A percentile compares a stretch with the other conserved stretches of the same genome.
These are phyloP conservation scores for Tetramorium bicarinatum DNA, from an alignment of 2,888 invertebrate species.

Conservation along the genomic window DNA sequence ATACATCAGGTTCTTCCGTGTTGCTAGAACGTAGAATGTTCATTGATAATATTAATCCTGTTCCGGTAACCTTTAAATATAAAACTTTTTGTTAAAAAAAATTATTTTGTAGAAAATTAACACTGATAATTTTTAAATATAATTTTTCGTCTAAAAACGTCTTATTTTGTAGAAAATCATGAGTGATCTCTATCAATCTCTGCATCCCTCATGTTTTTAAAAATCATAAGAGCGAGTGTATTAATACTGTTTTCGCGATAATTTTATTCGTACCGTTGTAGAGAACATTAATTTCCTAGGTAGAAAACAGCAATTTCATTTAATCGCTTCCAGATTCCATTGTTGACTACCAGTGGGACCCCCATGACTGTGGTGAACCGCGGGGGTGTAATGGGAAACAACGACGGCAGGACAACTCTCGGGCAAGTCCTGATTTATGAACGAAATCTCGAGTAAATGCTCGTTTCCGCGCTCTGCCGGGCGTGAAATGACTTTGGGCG, in stretches of 20 bases:
- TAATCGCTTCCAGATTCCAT: slow-evolving; percentile 30
- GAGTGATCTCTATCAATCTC: not conserved
- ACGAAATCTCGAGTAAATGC: slow-evolving; percentile 79
- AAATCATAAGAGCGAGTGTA: not conserved
- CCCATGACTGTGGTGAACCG: slow-evolving; percentile 20
- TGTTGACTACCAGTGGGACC: slow-evolving; percentile 20
- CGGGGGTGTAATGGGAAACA: not conserved
- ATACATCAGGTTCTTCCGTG: not conserved
- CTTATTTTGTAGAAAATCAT: too few species aligned
- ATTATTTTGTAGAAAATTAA: not conserved
- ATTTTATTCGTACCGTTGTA: not conserved
- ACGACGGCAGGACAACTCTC: slow-evolving; percentile 32
- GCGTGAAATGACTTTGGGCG: slow-evolving; percentile 82
- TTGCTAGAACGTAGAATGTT: not conserved
- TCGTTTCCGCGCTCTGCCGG: slow-evolving; percentile 79
- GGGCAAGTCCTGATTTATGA: slow-evolving; percentile 76
- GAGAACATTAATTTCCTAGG: slow-evolving; percentile 12
- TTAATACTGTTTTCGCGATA: not conserved
- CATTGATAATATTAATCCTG: slow-evolving; percentile 7
- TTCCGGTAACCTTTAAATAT: not conserved
- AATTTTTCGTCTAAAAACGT: not conserved
- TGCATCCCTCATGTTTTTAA: not conserved
- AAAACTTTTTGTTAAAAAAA: not conserved
- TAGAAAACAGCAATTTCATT: not conserved
- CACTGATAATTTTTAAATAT: not conserved